phyloP scores from a whole-genome alignment of 2,113 vertebrate species.

The Caloenas nicobarica region DNA sequence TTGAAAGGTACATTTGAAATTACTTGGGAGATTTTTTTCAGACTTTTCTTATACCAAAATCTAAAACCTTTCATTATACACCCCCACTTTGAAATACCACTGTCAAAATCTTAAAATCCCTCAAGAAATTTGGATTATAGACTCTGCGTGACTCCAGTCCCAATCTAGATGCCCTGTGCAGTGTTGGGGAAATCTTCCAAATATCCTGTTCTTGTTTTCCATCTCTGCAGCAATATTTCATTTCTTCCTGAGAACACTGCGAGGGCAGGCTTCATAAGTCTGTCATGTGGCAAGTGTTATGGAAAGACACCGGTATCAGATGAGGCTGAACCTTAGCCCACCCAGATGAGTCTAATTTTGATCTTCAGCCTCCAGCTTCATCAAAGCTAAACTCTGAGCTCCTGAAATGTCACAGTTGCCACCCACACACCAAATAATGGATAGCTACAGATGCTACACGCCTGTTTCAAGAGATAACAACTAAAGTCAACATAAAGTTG shows the following conservation, averaged over 20 bases:
- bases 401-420: conserved; percentile 27
- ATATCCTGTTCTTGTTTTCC: neutral
- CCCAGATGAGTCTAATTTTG: neutral
- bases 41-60: neutral
- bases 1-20: neutral
- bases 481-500: neutral
- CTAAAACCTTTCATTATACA: neutral
- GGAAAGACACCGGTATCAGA: neutral
- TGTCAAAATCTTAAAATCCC: neutral
- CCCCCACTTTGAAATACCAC: neutral
- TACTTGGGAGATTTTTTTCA: neutral
- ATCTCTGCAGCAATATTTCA: neutral
- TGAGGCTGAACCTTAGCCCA: neutral
- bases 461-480: neutral
- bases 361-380: conserved; percentile 14
- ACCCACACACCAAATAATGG: neutral
- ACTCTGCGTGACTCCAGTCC: neutral
- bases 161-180: neutral
- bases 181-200: neutral
- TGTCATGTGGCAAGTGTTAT: neutral
- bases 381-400: neutral
- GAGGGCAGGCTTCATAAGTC: neutral
- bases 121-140: neutral
- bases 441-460: neutral
- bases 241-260: neutral